phyloP scores from a whole-genome alignment of 2,888 invertebrate genomes.

The Cataglyphis rosenhaueri region DNA sequence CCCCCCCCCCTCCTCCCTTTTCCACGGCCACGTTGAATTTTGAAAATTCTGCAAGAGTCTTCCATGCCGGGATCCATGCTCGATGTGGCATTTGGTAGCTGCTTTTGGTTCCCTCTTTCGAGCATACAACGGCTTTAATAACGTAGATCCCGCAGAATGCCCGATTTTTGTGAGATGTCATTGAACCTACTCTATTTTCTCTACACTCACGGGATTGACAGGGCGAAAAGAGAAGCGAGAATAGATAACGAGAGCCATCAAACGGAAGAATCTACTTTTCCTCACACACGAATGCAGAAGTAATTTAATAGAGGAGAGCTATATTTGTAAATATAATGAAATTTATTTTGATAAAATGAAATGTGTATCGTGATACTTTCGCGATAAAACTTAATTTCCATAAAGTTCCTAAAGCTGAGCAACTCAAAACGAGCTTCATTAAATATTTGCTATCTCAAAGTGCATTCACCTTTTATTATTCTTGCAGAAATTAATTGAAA shows the following conservation, averaged over 20 bases:
- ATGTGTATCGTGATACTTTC: background rate
- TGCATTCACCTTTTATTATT: background rate
- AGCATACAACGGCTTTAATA: constrained; percentile 51
- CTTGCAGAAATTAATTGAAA: background rate
- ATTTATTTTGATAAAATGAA: background rate
- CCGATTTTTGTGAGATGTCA: constrained; percentile 34
- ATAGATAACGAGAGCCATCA: constrained; percentile 15
- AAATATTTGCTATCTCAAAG: constrained; percentile 8
- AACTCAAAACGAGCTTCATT: background rate
- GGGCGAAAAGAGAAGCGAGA: constrained; percentile 27
- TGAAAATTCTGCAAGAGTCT: constrained; percentile 66
- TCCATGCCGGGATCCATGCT: constrained; percentile 53
- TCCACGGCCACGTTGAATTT: constrained; percentile 58
- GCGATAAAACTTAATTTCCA: background rate
- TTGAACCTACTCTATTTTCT: constrained; percentile 54
- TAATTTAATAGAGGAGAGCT: background rate
- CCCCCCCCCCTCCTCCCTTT: background rate
- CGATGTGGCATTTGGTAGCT: constrained; percentile 59
- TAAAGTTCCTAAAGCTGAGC: background rate
- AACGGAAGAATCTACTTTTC: background rate
- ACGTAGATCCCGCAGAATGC: constrained; percentile 35
- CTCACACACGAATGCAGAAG: background rate
- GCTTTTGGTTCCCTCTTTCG: constrained; percentile 50
- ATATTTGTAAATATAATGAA: constrained; percentile 1
- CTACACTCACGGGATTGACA: constrained; percentile 26